Conservation (phyloP, 2,797 vertebrate species). For the Hyperoplus lanceolatus region DNA sequence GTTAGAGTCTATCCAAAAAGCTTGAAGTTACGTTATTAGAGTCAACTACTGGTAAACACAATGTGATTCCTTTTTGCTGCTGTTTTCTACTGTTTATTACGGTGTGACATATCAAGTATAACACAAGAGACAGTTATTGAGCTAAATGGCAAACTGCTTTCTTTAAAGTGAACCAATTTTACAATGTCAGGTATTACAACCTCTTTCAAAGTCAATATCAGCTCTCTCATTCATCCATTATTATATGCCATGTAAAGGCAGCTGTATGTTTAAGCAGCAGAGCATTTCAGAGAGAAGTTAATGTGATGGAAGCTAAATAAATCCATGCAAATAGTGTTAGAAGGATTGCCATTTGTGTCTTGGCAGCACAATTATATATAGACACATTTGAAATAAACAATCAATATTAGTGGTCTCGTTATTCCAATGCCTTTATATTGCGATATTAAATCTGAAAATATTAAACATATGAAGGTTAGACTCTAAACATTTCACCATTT, state of each 20-base stretch:
- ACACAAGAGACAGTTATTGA: not conserved
- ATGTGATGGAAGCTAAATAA: not conserved
- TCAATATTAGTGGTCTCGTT: not conserved
- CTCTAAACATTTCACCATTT: not conserved
- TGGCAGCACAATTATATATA: not conserved
- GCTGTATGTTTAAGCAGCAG: not conserved
- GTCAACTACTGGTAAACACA: not conserved
- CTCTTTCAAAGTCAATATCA: not conserved
- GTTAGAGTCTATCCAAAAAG: not conserved
- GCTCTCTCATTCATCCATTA: not conserved
- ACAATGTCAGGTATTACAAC: not conserved
- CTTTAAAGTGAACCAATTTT: not conserved
- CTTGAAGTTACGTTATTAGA: not conserved
- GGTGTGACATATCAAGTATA: not conserved
- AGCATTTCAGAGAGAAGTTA: not conserved
- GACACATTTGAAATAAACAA: not conserved
- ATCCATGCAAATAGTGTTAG: not conserved
- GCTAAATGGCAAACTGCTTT: not conserved
- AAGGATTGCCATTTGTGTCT: not conserved
- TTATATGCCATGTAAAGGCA: not conserved
- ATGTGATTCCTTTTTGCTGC: not conserved
- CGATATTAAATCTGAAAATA: not conserved
- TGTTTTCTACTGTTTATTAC: not conserved
- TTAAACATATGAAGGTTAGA: not conserved
- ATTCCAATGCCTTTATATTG: not conserved